A percentile compares a stretch with the other conserved stretches of the same genome.
Conservation (phyloP, 1,140 invertebrate genomes). For the Anastrepha ludens region DNA sequence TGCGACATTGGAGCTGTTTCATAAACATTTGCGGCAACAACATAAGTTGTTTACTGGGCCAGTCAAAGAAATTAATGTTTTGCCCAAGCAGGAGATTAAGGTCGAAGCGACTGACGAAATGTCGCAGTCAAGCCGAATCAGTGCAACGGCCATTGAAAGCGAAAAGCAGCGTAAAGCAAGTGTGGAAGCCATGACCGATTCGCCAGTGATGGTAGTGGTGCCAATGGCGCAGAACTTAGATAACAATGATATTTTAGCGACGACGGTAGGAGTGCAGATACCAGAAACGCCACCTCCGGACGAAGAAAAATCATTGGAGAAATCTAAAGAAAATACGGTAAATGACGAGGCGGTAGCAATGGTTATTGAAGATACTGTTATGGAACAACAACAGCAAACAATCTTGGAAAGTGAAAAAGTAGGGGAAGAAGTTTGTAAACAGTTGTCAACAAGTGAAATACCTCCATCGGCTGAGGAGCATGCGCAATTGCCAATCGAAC, state of each 20-base stretch:
- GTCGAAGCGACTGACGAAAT: not conserved
- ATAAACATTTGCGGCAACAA: conserved; percentile 64
- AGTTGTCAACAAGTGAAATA: not conserved
- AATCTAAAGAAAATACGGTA: not conserved
- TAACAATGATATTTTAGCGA: conserved; percentile 23
- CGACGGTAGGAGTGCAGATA: not conserved
- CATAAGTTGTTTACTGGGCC: conserved; percentile 63
- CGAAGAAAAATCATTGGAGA: not conserved
- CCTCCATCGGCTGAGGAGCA: conserved; percentile 17
- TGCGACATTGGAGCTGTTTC: conserved; percentile 63
- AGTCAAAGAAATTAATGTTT: conserved; percentile 53
- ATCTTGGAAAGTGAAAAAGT: not conserved
- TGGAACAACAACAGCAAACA: not conserved
- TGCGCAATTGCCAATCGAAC: conserved; percentile 13
- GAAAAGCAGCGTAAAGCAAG: conserved; percentile 24
- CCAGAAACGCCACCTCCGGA: conserved; percentile 52
- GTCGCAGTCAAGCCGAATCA: not conserved
- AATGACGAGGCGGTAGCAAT: not conserved
- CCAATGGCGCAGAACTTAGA: conserved; percentile 50
- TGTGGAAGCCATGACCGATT: conserved; percentile 11
- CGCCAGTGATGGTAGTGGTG: conserved; percentile 48
- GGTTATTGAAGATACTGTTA: not conserved
- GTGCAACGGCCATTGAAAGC: not conserved
- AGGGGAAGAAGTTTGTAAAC: not conserved
- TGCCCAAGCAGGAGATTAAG: conserved; percentile 55